A percentile compares a stretch with the other conserved stretches of the same genome.
Conservation (phyloP, 2,888 invertebrate genomes). For the Furcula furcula region DNA sequence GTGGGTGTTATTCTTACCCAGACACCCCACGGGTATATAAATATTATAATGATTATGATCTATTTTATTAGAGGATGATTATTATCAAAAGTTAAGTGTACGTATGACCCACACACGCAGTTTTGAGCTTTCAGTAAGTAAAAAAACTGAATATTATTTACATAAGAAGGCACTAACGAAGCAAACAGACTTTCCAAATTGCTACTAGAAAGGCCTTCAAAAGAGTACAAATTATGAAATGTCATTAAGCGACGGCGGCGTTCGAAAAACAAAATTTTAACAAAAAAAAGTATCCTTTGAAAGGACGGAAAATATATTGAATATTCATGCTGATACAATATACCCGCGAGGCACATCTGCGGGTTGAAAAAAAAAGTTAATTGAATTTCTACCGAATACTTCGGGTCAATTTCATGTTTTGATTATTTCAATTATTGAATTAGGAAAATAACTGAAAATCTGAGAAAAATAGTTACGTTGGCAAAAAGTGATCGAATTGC, state of each 20-base stretch:
- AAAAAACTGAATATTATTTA: too few species aligned
- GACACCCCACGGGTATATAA: too few species aligned
- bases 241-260: conserved; percentile 13
- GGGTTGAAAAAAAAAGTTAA: conserved; percentile 30
- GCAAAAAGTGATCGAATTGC: too few species aligned
- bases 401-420: conserved; percentile 28
- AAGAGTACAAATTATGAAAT: conserved; percentile 27
- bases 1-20: too few species aligned
- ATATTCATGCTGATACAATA: conserved; percentile 36
- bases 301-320: conserved; percentile 30
- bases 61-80: too few species aligned
- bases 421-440: too few species aligned
- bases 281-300: conserved; percentile 25
- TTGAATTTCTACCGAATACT: conserved; percentile 38
- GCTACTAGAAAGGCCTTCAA: conserved; percentile 19
- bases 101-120: too few species aligned
- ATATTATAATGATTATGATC: too few species aligned
- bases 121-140: too few species aligned
- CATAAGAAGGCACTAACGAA: background rate
- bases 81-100: too few species aligned
- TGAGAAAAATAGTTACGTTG: too few species aligned
- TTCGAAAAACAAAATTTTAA: conserved; percentile 16
- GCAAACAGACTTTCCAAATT: background rate
- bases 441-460: too few species aligned
- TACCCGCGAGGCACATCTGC: conserved; percentile 18